phyloP scores from a whole-genome alignment of 2,797 vertebrate species.

The Odontamblyopus rebecca region DNA sequence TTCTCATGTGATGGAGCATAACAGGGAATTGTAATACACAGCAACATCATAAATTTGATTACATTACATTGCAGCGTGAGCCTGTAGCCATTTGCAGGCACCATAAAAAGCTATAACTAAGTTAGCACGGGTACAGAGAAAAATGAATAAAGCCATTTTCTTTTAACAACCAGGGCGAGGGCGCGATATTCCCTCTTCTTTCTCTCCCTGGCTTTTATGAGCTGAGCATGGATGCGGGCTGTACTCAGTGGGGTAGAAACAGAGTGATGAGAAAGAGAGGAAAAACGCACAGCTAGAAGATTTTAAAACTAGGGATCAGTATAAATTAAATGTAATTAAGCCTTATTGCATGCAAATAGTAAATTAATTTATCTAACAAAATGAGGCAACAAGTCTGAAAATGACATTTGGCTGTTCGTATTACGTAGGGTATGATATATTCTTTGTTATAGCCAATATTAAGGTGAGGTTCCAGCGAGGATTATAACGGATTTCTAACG shows the following conservation, averaged over 20 bases:
- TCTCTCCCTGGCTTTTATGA: conserved; percentile 51
- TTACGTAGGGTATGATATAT: neutral
- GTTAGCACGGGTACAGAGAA: conserved; percentile 70
- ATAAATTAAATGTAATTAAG: neutral
- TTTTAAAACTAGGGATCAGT: neutral
- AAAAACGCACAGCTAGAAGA: conserved; percentile 11
- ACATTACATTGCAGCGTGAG: conserved; percentile 70
- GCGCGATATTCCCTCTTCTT: conserved; percentile 53
- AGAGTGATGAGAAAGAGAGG: conserved; percentile 30
- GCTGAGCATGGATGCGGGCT: conserved; percentile 48
- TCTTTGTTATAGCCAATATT: neutral
- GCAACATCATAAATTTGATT: conserved; percentile 76
- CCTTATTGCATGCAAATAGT: neutral
- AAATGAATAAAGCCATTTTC: conserved; percentile 76
- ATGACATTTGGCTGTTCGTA: neutral
- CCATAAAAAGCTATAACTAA: conserved; percentile 74
- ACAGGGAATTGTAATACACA: conserved; percentile 74
- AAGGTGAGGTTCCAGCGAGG: neutral
- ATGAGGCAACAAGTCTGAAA: conserved; percentile 1
- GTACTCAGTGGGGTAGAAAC: conserved; percentile 43
- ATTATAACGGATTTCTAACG: conserved; percentile 1
- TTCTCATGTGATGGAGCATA: conserved; percentile 66
- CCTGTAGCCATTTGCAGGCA: conserved; percentile 71
- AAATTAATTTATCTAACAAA: neutral
- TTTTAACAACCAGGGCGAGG: conserved; percentile 65